Base-by-base conservation (phyloP, 2,888 invertebrate genomes). In the Xestoiulus laeticollis region DNA sequence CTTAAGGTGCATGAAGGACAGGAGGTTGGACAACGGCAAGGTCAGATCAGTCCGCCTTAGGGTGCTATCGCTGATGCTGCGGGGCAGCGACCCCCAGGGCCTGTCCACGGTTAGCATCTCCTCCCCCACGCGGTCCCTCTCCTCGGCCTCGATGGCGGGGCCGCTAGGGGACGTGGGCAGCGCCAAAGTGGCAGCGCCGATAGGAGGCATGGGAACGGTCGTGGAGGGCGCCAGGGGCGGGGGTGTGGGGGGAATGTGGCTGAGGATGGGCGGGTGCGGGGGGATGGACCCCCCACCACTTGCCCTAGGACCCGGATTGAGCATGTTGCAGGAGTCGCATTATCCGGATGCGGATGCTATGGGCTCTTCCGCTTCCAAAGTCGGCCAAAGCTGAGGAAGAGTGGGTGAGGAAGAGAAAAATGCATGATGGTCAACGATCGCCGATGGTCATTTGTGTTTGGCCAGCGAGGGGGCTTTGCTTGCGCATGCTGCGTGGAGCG, bases 1-100 rank as follows among this genome's bases (percentile, higher is more conserved):
- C 91, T 92, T 92, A 89, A 92, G 91, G 88, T 91, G 91, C 91
- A 91, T 91, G 87, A 92, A 90, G 87, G 91, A 91, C 26, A 91
- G 91, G 88, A 92, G 91, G 87, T 91, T 91, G 88, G 91, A 91
- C 86, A 91, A 91, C 88, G 91, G 90, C 88, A 92, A 90, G 32
- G 91, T 91, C 88, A 91, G 91, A 89, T 91, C 91, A 87, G 91
- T 90, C 89, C 91, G 91, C 48, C 91, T 90, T 68, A 92, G 90
- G 85, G 91, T 91, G 59, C 91, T 91, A 89, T 92, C 92, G 48
- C 91, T 91, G 88, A 91, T 91, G 88, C 91, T 91, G 87, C 92
- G 91, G 48, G 91, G 91, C 90, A 92, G 48, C 43, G 86, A 26
- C 43, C 84, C 87, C 85, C 82, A 33, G 30, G 87, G 83, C 82